phyloP scores from a whole-genome alignment of 2,113 vertebrate species.

The Mobula hypostoma region DNA sequence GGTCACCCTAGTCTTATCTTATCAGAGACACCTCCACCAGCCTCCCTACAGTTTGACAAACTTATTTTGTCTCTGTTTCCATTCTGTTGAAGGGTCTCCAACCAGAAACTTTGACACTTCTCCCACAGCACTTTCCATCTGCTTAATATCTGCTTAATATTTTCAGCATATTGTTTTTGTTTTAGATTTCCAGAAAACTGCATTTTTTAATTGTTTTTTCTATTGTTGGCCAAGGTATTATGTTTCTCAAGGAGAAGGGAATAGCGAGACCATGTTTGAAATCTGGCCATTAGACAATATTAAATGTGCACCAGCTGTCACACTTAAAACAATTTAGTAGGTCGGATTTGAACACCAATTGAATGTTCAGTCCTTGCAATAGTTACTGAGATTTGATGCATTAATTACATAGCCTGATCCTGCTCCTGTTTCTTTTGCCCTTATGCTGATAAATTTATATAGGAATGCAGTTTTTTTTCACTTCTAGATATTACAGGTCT shows the following conservation, averaged over 20 bases:
- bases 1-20: too few species aligned
- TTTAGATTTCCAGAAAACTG: too few species aligned
- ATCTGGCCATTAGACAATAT: not conserved
- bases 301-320: not conserved
- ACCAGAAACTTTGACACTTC: too few species aligned
- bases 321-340: not conserved
- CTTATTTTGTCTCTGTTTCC: not conserved
- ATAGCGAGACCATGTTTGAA: not conserved
- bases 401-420: not conserved
- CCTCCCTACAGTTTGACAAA: too few species aligned
- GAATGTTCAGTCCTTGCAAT: not conserved
- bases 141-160: too few species aligned
- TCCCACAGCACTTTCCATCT: too few species aligned
- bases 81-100: too few species aligned
- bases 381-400: not conserved
- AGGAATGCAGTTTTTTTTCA: not conserved
- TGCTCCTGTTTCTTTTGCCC: too few species aligned
- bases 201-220: not conserved
- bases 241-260: not conserved
- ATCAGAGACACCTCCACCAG: too few species aligned
- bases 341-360: not conserved
- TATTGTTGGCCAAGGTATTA: not conserved
- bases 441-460: too few species aligned
- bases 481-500: not conserved
- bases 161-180: too few species aligned